Conservation (phyloP, 2,888 invertebrate species). For the Eurois occulta region DNA sequence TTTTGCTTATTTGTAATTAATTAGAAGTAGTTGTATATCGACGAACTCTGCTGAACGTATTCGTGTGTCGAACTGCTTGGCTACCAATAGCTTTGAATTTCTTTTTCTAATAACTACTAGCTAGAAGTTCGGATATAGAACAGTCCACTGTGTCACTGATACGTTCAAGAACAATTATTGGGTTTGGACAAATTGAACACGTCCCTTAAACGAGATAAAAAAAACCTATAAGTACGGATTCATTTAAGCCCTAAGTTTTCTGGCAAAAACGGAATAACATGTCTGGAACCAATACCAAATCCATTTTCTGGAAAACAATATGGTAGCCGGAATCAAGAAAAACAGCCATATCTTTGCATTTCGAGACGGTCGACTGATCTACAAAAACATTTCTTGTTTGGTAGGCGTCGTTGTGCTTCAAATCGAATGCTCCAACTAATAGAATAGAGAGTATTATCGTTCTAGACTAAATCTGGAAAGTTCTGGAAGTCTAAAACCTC, state of each 20-base stretch:
- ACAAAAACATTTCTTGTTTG: constrained; percentile 14
- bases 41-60: no score
- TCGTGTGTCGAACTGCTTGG: neutral
- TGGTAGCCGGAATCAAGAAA: constrained; percentile 5
- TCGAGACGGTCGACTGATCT: constrained; percentile 1
- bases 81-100: neutral
- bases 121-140: neutral
- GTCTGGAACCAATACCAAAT: neutral
- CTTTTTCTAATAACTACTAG: neutral
- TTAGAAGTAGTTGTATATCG: neutral
- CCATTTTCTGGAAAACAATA: constrained; percentile 5
- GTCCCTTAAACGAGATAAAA: neutral
- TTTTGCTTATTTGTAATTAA: neutral
- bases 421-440: neutral
- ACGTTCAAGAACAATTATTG: constrained; percentile 14
- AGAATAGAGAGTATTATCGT: neutral
- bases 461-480: constrained; percentile 32
- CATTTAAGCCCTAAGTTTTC: neutral
- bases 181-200: constrained; percentile 20
- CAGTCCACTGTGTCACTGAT: neutral
- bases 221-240: neutral
- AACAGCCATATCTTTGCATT: neutral
- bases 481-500: constrained; percentile 21
- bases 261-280: neutral
- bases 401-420: neutral